These are phyloP conservation scores for Spisula solida DNA, from an alignment of 2,888 invertebrate genomes.

Conservation along the genomic window DNA sequence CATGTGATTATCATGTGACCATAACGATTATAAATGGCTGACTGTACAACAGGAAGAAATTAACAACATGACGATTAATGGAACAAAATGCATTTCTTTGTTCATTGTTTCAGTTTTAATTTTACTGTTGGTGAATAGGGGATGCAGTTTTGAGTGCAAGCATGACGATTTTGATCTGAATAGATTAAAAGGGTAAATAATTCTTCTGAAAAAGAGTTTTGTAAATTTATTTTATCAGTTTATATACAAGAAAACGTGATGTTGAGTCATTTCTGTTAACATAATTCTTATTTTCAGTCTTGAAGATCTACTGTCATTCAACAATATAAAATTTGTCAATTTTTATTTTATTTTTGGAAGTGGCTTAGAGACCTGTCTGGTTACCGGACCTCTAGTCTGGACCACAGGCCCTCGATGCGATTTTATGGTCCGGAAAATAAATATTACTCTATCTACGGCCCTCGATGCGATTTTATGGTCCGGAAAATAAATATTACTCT, in stretches of 20 bases:
- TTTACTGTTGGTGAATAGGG: background rate
- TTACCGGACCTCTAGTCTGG: no score
- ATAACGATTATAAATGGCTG: slow-evolving; percentile 62
- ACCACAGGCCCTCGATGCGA: no score
- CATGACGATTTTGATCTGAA: slow-evolving; percentile 22
- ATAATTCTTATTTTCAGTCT: no score
- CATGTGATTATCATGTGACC: slow-evolving; percentile 68
- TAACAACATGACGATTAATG: slow-evolving; percentile 31
- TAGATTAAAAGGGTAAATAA: slow-evolving; percentile 43
- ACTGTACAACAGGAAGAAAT: slow-evolving; percentile 21
- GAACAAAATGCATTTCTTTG: background rate
- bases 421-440: no score
- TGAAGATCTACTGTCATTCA: no score
- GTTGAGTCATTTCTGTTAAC: background rate
- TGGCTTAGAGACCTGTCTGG: no score
- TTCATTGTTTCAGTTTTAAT: background rate
- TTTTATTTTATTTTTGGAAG: no score
- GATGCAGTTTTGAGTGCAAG: slow-evolving; percentile 43
- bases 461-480: no score
- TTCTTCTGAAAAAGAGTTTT: background rate
- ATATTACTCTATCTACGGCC: no score
- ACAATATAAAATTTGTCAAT: no score
- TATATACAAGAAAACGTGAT: slow-evolving; percentile 23
- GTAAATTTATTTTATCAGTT: background rate
- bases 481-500: no score